These are phyloP conservation scores for Heloderma charlesbogerti DNA, from an alignment of 2,113 vertebrate genomes.

Conservation along the genomic window DNA sequence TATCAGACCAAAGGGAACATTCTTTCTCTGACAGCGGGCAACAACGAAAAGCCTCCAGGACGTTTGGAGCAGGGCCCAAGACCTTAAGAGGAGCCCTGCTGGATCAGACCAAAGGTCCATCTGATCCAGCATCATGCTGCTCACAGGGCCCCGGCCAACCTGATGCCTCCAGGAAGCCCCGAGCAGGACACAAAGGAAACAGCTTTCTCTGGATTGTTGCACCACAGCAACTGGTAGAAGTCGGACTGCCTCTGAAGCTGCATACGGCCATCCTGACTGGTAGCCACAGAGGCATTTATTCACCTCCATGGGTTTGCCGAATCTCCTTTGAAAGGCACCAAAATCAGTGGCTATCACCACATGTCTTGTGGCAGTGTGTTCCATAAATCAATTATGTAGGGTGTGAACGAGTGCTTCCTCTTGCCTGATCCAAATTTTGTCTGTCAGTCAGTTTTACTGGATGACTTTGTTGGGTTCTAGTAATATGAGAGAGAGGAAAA, in stretches of 20 bases:
- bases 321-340: neutral
- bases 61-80: neutral
- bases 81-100: neutral
- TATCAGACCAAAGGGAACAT: neutral
- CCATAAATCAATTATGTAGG: no score
- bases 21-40: neutral
- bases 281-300: neutral
- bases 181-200: neutral
- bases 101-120: neutral
- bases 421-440: neutral
- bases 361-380: neutral
- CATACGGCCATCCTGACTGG: neutral
- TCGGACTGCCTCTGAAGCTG: neutral
- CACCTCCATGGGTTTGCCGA: neutral
- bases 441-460: neutral
- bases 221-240: no score
- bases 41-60: neutral
- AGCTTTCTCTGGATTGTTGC: neutral
- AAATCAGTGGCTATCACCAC: neutral
- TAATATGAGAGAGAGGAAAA: neutral
- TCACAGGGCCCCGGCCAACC: neutral
- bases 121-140: neutral
- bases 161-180: neutral
- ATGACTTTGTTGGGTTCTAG: neutral
- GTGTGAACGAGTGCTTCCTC: neutral